Evolutionary conservation across 2,797 vertebrate species (phyloP).

Genomic region (Danio choprae): DNA sequence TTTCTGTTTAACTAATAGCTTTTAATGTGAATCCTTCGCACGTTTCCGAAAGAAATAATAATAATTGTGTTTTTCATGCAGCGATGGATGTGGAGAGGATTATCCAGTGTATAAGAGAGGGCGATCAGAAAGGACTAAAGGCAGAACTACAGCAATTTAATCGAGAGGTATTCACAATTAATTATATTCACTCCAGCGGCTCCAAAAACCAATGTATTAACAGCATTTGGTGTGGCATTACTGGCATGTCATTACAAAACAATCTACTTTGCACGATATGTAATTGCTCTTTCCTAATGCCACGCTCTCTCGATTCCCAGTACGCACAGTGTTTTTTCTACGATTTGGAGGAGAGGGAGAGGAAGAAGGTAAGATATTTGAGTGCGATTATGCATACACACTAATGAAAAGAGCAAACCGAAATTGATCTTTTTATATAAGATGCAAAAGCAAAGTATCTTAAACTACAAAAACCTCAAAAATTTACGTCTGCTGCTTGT

Average conservation of each 20-base stretch:
- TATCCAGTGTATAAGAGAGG: constrained; percentile 76
- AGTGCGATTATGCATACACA: background rate
- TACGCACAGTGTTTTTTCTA: constrained; percentile 78
- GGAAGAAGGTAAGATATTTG: constrained; percentile 62
- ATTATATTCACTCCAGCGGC: constrained; percentile 3
- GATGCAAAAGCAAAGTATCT: too few relatives aligned
- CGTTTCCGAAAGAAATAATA: too few relatives aligned
- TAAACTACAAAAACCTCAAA: too few relatives aligned
- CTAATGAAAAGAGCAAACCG: background rate
- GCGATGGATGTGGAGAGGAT: constrained; percentile 76
- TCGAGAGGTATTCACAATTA: constrained; percentile 70
- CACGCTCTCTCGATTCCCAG: constrained; percentile 48
- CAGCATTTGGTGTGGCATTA: background rate
- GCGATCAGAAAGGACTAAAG: constrained; percentile 72
- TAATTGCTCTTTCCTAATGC: constrained; percentile 9
- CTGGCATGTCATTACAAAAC: background rate
- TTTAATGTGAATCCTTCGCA: too few relatives aligned
- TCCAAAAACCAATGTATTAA: background rate
- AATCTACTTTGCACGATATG: constrained; percentile 5
- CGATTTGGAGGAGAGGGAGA: constrained; percentile 69
- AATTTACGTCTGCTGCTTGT: too few relatives aligned
- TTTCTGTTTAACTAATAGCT: too few relatives aligned
- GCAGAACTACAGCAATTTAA: constrained; percentile 75
- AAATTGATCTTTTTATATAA: too few relatives aligned
- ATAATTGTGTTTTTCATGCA: constrained; percentile 56